Percentiles rank a stretch among this genome's conserved stretches.
Conservation (phyloP, 2,797 vertebrate species). For the Catamblyrhynchus diadema region DNA sequence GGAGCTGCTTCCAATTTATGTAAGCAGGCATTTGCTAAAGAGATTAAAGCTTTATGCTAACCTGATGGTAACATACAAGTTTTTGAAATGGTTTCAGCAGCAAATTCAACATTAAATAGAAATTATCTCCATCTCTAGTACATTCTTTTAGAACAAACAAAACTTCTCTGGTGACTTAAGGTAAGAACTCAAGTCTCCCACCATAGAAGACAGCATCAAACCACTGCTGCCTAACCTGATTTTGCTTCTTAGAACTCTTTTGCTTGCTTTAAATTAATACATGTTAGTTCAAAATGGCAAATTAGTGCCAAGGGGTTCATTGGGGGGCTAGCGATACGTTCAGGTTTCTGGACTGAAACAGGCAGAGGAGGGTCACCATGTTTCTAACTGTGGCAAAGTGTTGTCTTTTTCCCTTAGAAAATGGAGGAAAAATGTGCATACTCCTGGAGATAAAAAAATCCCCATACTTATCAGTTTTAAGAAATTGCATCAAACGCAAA, state of each 20-base stretch:
- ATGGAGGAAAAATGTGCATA: neutral
- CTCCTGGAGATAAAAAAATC: neutral
- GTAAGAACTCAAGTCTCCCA: neutral
- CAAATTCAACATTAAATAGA: neutral
- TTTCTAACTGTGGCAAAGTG: neutral
- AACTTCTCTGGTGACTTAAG: neutral
- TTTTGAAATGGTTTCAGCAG: neutral
- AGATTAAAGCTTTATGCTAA: neutral
- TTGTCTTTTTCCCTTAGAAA: neutral
- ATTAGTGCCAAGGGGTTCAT: neutral
- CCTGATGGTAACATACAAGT: neutral
- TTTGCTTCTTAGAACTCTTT: neutral
- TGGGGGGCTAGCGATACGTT: accelerated
- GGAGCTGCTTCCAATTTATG: neutral
- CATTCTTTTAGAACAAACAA: neutral
- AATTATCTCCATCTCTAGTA: neutral
- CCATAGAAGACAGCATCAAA: neutral
- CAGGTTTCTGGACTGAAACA: neutral
- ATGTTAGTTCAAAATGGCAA: neutral
- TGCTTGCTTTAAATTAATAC: neutral
- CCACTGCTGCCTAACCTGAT: neutral
- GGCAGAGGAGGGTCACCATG: neutral
- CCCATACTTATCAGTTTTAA: neutral
- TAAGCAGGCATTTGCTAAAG: neutral
- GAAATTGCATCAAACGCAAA: neutral